Evolutionary conservation across 2,113 vertebrate genomes (phyloP).

Genomic region (Tragelaphus imberbis): DNA sequence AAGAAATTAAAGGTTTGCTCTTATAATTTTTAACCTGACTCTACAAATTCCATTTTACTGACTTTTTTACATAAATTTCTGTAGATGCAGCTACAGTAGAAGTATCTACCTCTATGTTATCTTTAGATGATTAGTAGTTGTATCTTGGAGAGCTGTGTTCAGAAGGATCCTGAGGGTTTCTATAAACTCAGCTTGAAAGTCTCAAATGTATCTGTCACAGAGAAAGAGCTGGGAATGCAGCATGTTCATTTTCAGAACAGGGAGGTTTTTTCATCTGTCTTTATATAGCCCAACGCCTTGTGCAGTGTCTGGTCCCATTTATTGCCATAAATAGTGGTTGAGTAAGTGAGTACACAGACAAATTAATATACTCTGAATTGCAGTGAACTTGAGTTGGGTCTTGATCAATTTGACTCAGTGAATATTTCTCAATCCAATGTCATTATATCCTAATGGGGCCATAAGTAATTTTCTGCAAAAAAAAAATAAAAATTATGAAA

Average conservation of each 20-base stretch:
- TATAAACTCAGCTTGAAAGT: background rate
- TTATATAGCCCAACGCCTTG: background rate
- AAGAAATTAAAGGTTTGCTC: background rate
- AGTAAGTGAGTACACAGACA: background rate
- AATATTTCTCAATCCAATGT: background rate
- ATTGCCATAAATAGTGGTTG: background rate
- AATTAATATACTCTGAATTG: background rate
- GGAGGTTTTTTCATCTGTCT: background rate
- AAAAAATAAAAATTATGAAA: constrained; percentile 10
- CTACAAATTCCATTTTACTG: background rate
- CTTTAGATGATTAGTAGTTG: background rate
- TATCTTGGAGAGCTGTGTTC: background rate
- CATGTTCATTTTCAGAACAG: background rate
- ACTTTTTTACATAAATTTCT: background rate
- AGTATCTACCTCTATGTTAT: background rate
- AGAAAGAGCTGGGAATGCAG: background rate
- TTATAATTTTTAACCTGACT: background rate
- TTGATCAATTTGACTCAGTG: background rate
- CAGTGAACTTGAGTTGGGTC: background rate
- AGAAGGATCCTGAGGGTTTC: background rate
- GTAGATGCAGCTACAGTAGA: background rate
- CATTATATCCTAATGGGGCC: background rate
- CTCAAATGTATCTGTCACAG: background rate
- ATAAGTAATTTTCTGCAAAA: background rate
- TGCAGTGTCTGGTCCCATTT: background rate